A percentile compares a stretch with the other conserved stretches of the same genome.
Conservation (phyloP, 2,113 vertebrate species). For the Paramormyrops kingsleyae region DNA sequence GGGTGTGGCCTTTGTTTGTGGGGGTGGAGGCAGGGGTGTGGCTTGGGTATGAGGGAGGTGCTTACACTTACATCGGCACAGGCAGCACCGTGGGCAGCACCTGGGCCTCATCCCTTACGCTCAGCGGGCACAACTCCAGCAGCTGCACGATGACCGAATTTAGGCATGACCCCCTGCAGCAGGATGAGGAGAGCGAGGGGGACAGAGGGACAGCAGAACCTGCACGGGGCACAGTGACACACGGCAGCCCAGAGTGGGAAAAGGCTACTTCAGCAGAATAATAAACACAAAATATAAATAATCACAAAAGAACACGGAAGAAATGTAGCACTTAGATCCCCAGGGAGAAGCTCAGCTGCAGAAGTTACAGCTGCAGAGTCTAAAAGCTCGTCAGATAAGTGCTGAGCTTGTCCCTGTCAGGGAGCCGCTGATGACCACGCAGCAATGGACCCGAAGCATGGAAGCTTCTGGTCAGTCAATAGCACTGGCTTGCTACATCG, state of each 20-base stretch:
- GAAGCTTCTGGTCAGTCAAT: neutral
- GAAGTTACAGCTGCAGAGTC: neutral
- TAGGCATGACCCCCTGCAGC: conserved; percentile 49
- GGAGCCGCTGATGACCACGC: neutral
- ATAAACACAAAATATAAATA: neutral
- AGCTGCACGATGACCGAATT: conserved; percentile 56
- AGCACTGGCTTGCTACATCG: neutral
- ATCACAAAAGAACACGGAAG: neutral
- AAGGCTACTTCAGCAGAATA: neutral
- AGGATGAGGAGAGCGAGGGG: neutral
- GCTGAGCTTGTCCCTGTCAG: neutral
- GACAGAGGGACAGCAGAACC: neutral
- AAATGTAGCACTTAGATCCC: neutral
- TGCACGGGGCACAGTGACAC: neutral
- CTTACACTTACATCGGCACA: conserved; percentile 62
- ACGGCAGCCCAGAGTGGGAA: neutral
- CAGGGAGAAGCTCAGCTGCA: neutral
- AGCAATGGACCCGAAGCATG: neutral
- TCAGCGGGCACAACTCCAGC: conserved; percentile 54
- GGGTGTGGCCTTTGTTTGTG: neutral
- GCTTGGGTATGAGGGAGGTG: neutral
- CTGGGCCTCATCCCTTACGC: conserved; percentile 51
- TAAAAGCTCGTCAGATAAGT: neutral
- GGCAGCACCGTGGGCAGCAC: conserved; percentile 53
- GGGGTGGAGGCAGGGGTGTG: neutral